A percentile compares a stretch with the other conserved stretches of the same genome.
Evolutionary conservation across 2,113 vertebrate genomes (phyloP).

Genomic region (Pseudopipra pipra): DNA sequence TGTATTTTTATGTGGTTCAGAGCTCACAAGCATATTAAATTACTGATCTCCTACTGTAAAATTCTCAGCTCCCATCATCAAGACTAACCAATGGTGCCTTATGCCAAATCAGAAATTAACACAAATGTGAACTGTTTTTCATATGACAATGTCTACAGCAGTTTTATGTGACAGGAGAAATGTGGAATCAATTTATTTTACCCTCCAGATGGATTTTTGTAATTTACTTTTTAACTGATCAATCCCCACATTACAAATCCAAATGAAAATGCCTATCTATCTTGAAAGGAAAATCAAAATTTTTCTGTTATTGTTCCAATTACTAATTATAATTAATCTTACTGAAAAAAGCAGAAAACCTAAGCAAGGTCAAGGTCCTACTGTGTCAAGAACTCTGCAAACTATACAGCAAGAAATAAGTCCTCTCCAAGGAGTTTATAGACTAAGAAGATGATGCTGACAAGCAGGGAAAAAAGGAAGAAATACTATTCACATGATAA

Average conservation of each 20-base stretch:
- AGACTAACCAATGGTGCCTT: background rate
- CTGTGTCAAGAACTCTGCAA: background rate
- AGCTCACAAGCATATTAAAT: background rate
- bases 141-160: background rate
- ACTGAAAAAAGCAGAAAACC: background rate
- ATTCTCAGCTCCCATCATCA: background rate
- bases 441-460: background rate
- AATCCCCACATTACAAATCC: background rate
- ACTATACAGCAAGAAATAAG: background rate
- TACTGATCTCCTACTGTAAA: background rate
- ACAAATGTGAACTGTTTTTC: background rate
- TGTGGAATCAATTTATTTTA: slow-evolving; percentile 11
- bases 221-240: background rate
- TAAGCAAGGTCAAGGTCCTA: background rate
- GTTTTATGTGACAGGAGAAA: background rate
- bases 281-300: background rate
- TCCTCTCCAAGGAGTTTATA: background rate
- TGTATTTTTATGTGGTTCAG: background rate
- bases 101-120: background rate
- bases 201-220: slow-evolving; percentile 5
- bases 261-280: background rate
- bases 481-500: background rate
- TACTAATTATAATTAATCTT: background rate
- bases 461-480: background rate
- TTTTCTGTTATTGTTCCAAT: background rate